Base-by-base conservation (phyloP, 2,797 vertebrate genomes). In the Borostomias antarcticus region DNA sequence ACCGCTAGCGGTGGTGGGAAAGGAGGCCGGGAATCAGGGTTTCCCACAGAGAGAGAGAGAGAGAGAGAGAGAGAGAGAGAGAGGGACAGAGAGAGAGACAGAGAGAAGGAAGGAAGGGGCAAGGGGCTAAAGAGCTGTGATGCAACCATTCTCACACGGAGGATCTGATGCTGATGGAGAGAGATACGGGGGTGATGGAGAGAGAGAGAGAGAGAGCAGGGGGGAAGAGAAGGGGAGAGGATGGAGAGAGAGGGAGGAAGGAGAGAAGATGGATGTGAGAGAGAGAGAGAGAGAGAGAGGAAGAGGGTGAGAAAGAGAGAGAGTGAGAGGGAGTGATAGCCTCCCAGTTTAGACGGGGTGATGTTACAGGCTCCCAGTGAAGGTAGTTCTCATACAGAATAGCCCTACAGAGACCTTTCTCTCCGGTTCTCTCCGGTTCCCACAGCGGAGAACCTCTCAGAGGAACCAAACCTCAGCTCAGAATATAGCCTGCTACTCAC, bases 11-110 rank as follows among this genome's bases (percentile, higher is more conserved):
- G 75, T 88, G 90, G 88, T 94, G 92, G 92, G 92, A 93, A 93
- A 89, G 73, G 81, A 84, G 84, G 80, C 86, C 76, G 77, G 92
- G 90, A 85, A 86, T 87, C 86, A 86, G 72, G 78, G 85, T 93
- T 93, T 91, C 91, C 92, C n/a, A 93, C 92, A 93, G 90, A 89
- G 83, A 83, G 86, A 88, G 86, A 58, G 66, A 88, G 85, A 93
- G 91, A 93, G 90, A 89, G 83, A 83, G 86, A 88, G 86, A 58
- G 66, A 88, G 85, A 89, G 87, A 86, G 72, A n/a, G 40, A n/a
- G 17, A 17, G 40, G 40, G 7, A 10, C 13, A n/a, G 40, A 93
- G 91, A 93, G 90, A 89, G 83, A 83, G 86, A 87, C 87, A 58
- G 66, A 87, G 86, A 89, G 86, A 85, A 72, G 74, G 76, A 52